Evolutionary conservation across 2,797 vertebrate genomes (phyloP), one percentile per base, ranked within the genome.

Genomic region (Rhyacichthys aspro): DNA sequence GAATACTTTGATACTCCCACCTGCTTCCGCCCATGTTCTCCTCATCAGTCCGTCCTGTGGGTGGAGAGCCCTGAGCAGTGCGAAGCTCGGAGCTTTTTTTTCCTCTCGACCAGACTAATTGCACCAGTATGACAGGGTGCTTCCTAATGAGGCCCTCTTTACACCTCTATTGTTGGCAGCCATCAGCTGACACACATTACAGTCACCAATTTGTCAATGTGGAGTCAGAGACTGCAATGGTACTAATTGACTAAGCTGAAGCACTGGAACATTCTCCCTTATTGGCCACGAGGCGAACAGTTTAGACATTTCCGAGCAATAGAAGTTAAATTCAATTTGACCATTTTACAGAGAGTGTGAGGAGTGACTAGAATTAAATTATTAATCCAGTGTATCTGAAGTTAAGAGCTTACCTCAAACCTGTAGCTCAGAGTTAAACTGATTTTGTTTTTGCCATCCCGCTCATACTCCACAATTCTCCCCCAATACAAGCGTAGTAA

Each of bases 141-240:
- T 58, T 60, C 66, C 65, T 84, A 83, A 85, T 75, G 71, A 89
- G 65, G 41, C 17, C 6, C 61, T 60, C 60, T 65, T 57, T 9
- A 57, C 65, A 63, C 63, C 63, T 59, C 50, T 42, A 16, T 37
- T 57, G 46, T 63, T 65, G 67, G 63, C 49, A 60, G 59, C 62
- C 32, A 15, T 56, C 61, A 47, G 48, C 33, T 53, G 33, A 71
- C 43, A 17, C 42, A 38, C 2, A 0, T 19, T 37, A 9, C 23
- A n/a, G 33, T 52, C 17, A 28, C 12, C 11, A 12, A 34, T 46
- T 52, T 52, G 48, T 55, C 34, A 57, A 11, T 52, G 36, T 11
- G 49, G 12, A 52, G 45, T 28, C 16, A 15, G 10, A 41, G 5
- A 7, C 16, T 38, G 23, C 52, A 41, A 48, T 41, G 8, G 28